These are phyloP conservation scores for Gasterosteus nipponicus DNA, from an alignment of 2,113 vertebrate genomes.

Conservation along the genomic window DNA sequence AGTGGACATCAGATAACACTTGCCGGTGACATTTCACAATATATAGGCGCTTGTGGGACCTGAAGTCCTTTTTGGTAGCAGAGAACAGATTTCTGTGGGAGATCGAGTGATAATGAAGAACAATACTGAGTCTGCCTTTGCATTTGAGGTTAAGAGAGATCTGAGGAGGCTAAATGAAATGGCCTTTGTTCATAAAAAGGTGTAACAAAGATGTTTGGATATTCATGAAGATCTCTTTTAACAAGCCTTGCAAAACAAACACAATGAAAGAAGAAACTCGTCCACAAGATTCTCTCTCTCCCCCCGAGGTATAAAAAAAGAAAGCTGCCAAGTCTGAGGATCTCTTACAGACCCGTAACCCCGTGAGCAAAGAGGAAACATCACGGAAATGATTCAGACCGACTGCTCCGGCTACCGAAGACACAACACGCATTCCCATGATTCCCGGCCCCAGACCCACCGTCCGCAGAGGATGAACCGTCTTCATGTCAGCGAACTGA, in stretches of 20 bases:
- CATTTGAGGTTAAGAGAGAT: background rate
- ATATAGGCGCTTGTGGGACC: background rate
- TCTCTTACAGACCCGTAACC: constrained; percentile 10
- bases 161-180: background rate
- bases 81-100: background rate
- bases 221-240: background rate
- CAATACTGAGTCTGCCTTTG: background rate
- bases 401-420: constrained; percentile 30
- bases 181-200: background rate
- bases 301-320: background rate
- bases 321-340: constrained; percentile 8
- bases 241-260: background rate
- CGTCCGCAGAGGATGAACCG: background rate
- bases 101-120: background rate
- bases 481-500: constrained; percentile 27
- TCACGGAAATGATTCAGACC: constrained; percentile 33
- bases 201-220: constrained; percentile 1
- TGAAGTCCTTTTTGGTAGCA: background rate
- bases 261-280: background rate
- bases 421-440: constrained; percentile 51
- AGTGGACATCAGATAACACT: background rate
- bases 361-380: constrained; percentile 17
- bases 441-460: constrained; percentile 35
- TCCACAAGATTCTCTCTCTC: constrained; percentile 3
- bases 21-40: background rate